Conservation (phyloP, 1,140 invertebrate genomes). For the Epicauta chinensis region DNA sequence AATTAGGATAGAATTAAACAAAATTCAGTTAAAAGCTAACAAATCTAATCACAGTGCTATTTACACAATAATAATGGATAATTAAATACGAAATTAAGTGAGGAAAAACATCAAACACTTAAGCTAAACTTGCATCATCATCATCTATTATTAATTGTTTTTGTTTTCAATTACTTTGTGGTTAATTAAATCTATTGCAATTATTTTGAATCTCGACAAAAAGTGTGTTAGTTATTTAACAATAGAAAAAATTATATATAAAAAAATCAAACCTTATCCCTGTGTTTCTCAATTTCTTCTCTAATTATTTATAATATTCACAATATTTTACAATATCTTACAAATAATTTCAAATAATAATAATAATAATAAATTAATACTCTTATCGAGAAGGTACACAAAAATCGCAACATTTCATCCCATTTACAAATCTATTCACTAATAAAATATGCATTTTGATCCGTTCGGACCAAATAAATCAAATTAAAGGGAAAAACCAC, state of each 20-base stretch:
- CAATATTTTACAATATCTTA: conserved; percentile 28
- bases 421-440: conserved; percentile 9
- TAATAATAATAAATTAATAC: conserved; percentile 24
- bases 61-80: conserved; percentile 6
- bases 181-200: conserved; percentile 18
- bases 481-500: conserved; percentile 8
- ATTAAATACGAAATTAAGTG: conserved; percentile 12
- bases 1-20: too few species aligned
- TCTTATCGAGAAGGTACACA: conserved; percentile 19
- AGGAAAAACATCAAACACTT: conserved; percentile 27
- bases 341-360: neutral
- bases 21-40: conserved; percentile 22
- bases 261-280: conserved; percentile 22
- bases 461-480: conserved; percentile 3
- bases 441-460: conserved; percentile 18
- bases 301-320: conserved; percentile 18
- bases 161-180: conserved; percentile 21
- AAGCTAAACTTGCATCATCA: conserved; percentile 5
- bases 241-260: conserved; percentile 16
- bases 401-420: conserved; percentile 5
- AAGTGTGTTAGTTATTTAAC: conserved; percentile 16
- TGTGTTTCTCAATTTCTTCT: conserved; percentile 10
- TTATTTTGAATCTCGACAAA: conserved; percentile 18
- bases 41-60: conserved; percentile 35
- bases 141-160: conserved; percentile 5